These are phyloP conservation scores for Cheilosia vulpina DNA, from an alignment of 2,888 invertebrate genomes.

Conservation along the genomic window DNA sequence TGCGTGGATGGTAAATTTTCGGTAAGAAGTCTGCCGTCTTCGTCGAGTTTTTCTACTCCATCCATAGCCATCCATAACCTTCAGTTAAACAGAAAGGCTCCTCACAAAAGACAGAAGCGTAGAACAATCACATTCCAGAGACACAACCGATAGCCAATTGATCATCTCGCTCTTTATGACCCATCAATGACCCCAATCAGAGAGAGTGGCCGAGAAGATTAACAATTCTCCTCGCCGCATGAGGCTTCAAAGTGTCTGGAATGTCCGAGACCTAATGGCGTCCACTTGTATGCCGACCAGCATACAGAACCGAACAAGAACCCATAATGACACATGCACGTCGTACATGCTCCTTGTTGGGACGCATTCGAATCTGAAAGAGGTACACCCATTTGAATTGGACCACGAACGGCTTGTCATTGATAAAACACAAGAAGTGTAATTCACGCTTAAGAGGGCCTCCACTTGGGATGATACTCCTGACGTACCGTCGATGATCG, in stretches of 20 bases:
- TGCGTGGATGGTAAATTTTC: not conserved
- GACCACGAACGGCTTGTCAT: constrained; percentile 17
- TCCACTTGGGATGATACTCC: not conserved
- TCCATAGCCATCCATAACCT: not conserved
- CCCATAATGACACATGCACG: constrained; percentile 15
- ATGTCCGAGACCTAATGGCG: constrained; percentile 70
- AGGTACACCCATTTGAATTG: not conserved
- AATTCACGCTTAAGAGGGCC: not conserved
- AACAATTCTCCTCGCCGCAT: constrained; percentile 52
- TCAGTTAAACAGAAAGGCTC: not conserved
- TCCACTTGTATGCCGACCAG: constrained; percentile 22
- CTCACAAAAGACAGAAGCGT: constrained; percentile 66
- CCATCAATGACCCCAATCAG: constrained; percentile 71
- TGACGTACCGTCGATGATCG: not conserved
- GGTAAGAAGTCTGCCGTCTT: too few relatives aligned
- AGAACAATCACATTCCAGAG: constrained; percentile 66
- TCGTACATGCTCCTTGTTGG: constrained; percentile 4
- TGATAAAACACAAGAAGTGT: constrained; percentile 22
- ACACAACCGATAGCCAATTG: constrained; percentile 68
- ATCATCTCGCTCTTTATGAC: constrained; percentile 52
- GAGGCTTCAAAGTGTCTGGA: constrained; percentile 66
- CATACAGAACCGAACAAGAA: constrained; percentile 8
- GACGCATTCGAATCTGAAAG: not conserved
- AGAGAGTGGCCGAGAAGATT: constrained; percentile 9
- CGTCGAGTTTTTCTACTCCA: not conserved